These are phyloP conservation scores for Trachemys scripta DNA, from an alignment of 2,113 vertebrate species.

Conservation along the genomic window DNA sequence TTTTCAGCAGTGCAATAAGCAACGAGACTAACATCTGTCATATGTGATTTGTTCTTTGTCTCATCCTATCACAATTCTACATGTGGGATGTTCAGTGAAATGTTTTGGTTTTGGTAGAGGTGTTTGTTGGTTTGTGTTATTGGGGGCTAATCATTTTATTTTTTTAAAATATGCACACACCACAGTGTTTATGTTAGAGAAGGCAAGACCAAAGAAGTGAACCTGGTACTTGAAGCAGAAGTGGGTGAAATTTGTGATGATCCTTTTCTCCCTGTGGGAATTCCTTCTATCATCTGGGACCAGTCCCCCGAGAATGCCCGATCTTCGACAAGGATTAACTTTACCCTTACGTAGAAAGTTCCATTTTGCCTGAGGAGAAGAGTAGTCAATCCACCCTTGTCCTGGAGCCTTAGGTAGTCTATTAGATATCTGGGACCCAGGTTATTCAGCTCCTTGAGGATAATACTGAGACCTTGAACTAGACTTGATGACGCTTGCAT, in stretches of 20 bases:
- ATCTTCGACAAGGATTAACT: background rate
- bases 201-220: background rate
- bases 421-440: background rate
- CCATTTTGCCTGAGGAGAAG: background rate
- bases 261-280: background rate
- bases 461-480: background rate
- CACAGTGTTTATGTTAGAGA: rapidly evolving
- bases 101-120: background rate
- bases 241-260: background rate
- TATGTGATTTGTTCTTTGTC: background rate
- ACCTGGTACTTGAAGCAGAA: background rate
- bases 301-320: background rate
- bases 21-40: rapidly evolving
- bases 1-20: background rate
- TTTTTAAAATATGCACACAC: background rate
- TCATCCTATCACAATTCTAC: background rate
- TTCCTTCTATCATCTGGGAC: background rate
- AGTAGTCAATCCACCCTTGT: background rate
- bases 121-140: background rate
- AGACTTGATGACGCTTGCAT: background rate
- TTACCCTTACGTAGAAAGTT: background rate
- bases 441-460: background rate
- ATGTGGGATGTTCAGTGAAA: background rate
- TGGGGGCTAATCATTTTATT: background rate
- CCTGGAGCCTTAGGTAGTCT: background rate